Conservation (phyloP, 92 coral and sea anemone species). For the Phenganax subtilis region DNA sequence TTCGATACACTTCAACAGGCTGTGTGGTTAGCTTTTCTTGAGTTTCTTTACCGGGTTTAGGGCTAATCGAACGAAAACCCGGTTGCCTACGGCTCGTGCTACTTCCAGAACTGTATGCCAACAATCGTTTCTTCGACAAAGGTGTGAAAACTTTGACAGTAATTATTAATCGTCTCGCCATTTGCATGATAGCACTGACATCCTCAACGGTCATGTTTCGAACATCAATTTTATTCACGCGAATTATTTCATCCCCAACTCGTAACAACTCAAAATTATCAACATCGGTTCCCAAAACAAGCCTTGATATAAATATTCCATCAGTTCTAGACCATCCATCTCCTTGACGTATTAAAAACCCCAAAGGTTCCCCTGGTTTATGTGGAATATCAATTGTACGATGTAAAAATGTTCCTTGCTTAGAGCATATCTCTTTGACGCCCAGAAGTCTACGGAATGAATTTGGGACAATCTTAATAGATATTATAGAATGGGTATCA, state of each 20-base stretch:
- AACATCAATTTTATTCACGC: constrained; percentile 93
- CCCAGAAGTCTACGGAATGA: constrained; percentile 85
- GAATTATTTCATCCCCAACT: constrained; percentile 93
- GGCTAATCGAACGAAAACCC: neutral
- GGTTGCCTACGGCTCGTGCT: constrained; percentile 27
- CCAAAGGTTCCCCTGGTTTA: constrained; percentile 93
- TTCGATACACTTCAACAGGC: neutral
- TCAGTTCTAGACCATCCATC: constrained; percentile 97
- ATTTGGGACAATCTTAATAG: constrained; percentile 88
- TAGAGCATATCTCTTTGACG: constrained; percentile 94
- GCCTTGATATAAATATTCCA: constrained; percentile 95
- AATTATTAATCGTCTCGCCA: constrained; percentile 86
- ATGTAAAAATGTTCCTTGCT: constrained; percentile 93
- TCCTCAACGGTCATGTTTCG: constrained; percentile 88
- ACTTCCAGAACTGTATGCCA: constrained; percentile 64
- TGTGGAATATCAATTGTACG: constrained; percentile 88
- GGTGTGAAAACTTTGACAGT: constrained; percentile 98
- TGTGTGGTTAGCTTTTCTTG: neutral
- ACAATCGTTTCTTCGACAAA: constrained; percentile 59
- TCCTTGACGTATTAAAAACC: constrained; percentile 99
- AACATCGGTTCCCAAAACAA: constrained; percentile 92
- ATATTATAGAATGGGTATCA: constrained; percentile 88
- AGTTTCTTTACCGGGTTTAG: neutral
- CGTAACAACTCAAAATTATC: constrained; percentile 95
- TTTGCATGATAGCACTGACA: constrained; percentile 98